phyloP scores from a whole-genome alignment of 2,113 vertebrate species.

The Chroicocephalus ridibundus region DNA sequence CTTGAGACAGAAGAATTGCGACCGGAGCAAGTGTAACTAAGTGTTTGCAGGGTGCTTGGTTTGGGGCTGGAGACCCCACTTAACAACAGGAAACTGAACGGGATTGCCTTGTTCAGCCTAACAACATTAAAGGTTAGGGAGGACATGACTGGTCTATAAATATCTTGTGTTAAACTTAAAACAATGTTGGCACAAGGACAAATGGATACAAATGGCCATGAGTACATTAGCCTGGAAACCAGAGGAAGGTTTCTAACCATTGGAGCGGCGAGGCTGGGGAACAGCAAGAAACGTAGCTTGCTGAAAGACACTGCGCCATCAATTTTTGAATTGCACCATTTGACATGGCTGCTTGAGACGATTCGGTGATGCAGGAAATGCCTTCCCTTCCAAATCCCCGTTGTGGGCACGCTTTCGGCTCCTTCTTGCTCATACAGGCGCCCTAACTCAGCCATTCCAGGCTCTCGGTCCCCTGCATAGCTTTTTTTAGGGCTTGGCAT shows the following conservation, averaged over 20 bases:
- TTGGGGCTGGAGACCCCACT: background rate
- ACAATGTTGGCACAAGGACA: slow-evolving; percentile 61
- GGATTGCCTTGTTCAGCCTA: slow-evolving; percentile 7
- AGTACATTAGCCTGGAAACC: background rate
- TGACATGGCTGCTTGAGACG: background rate
- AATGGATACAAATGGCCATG: slow-evolving; percentile 50
- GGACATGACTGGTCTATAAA: slow-evolving; percentile 46
- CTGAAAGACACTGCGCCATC: background rate
- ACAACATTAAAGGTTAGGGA: background rate
- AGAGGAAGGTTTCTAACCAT: background rate
- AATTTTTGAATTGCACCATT: background rate
- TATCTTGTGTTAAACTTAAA: slow-evolving; percentile 47
- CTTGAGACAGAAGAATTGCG: fast-evolving
- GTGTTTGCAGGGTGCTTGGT: background rate
- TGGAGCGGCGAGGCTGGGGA: background rate
- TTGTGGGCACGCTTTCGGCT: background rate
- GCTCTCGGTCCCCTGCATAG: background rate
- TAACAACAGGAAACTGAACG: background rate
- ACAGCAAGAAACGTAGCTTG: background rate
- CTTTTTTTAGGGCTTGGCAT: background rate
- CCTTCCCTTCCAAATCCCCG: background rate
- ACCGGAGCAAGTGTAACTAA: background rate
- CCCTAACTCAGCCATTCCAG: background rate
- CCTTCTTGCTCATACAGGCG: background rate
- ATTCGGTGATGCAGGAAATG: background rate